phyloP scores from a whole-genome alignment of 2,888 invertebrate genomes.

The Sycophila texana region DNA sequence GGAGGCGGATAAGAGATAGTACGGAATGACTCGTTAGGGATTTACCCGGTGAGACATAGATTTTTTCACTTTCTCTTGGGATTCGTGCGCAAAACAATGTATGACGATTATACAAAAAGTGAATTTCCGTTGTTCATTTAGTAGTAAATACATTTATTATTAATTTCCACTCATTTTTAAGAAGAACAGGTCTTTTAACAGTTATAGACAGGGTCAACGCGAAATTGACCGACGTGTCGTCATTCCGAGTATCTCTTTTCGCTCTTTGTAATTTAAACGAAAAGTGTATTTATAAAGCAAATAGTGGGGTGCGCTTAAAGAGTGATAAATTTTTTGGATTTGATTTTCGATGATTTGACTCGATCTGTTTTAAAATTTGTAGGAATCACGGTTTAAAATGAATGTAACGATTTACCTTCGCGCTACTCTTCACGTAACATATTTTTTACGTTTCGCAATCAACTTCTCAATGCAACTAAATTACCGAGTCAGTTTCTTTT shows the following conservation, averaged over 20 bases:
- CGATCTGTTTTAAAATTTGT: no score
- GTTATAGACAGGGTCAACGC: background rate
- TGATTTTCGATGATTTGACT: background rate
- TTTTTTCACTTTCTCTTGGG: no score
- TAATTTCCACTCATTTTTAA: no score
- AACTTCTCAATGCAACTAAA: background rate
- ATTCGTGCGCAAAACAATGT: background rate
- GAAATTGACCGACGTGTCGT: background rate
- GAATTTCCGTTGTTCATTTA: no score
- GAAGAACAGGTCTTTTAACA: no score
- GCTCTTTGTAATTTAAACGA: background rate
- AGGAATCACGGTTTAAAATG: background rate
- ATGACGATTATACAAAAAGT: no score
- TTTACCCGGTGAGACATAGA: background rate
- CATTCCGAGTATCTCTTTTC: conserved; percentile 16
- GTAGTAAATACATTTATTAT: no score
- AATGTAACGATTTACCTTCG: background rate
- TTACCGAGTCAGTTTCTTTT: conserved; percentile 7
- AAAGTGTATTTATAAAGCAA: conserved; percentile 4
- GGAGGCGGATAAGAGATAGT: background rate
- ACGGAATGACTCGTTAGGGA: background rate
- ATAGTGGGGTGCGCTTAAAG: background rate
- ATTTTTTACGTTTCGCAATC: conserved; percentile 14
- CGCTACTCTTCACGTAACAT: background rate
- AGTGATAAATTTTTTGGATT: background rate